Base-by-base conservation (phyloP, 1,140 invertebrate genomes). In the Polyergus mexicanus region DNA sequence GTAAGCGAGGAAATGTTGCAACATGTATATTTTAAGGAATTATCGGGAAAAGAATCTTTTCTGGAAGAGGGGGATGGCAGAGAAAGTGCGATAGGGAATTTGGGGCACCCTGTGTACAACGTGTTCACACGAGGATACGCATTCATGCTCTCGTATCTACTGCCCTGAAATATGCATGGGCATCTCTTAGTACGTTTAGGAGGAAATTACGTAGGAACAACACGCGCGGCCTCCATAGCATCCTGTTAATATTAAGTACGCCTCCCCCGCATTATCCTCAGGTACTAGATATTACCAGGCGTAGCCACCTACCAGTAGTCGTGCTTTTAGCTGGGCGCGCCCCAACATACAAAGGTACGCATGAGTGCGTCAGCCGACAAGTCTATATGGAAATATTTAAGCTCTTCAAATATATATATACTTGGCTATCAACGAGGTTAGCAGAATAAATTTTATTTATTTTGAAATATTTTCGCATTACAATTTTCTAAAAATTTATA, bases 201-300 rank as follows among this genome's bases (percentile, higher is more conserved):
- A 90, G 90, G 88, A 91, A 92, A 93, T 94, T 94, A 93, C 86
- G 88, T 91, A 93, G 90, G 90, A 92, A 91, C 91, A 92, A 92
- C 92, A 93, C 88, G 90, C 88, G 89, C 88, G 54, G 72, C 87
- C 85, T 89, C 81, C 91, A 89, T 84, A 91, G 84, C 84, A 86
- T 77, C 87, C 86, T 89, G 92, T 94, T 94, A 94, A 94, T 94
- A 94, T 94, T 94, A 93, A 94, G 90, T 88, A 91, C 80, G 74
- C 58, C 51, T 85, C 76, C 66, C 87, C 85, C 69, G 85, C 84
- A 87, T 92, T 92, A 91, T 91, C 91, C 89, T 62, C 51, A 60
- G 86, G 66, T 86, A 80, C 80, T 75, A 69, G 85, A 66, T 76
- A 51, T 83, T 56, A 74, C 38, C 66, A 35, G 72, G 19, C 51